These are phyloP conservation scores for Limanda limanda DNA, from an alignment of 2,113 vertebrate species.

Conservation along the genomic window DNA sequence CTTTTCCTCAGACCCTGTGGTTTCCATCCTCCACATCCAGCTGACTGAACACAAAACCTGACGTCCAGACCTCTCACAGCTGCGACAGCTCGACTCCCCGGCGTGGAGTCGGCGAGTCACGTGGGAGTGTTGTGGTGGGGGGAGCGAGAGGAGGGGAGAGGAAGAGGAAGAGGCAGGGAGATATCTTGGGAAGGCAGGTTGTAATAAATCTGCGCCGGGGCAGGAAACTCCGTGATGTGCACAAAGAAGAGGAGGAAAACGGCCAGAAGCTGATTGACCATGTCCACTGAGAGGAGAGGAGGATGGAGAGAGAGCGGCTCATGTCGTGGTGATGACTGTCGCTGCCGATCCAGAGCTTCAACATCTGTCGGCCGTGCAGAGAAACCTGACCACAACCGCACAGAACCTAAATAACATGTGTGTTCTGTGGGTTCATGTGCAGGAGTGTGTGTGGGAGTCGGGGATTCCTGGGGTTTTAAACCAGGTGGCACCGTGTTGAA, in stretches of 20 bases:
- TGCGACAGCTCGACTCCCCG: conserved; percentile 20
- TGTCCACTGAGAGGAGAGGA: conserved; percentile 23
- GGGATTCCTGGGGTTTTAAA: too few relatives aligned
- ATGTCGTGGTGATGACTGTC: conserved; percentile 14
- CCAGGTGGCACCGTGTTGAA: too few relatives aligned
- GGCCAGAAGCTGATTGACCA: conserved; percentile 66
- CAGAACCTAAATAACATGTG: background rate
- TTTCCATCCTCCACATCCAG: conserved; percentile 23
- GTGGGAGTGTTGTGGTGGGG: conserved; percentile 23
- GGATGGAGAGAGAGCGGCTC: conserved; percentile 11
- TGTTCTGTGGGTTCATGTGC: background rate
- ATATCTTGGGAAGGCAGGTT: conserved; percentile 62
- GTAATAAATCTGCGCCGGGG: conserved; percentile 28
- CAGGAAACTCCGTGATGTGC: conserved; percentile 35
- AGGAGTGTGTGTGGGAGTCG: background rate
- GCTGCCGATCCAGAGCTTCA: background rate
- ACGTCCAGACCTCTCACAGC: conserved; percentile 15
- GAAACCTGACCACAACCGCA: background rate
- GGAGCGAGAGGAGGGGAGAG: conserved; percentile 1
- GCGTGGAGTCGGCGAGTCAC: background rate
- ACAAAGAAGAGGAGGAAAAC: conserved; percentile 36
- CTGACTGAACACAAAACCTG: conserved; percentile 19
- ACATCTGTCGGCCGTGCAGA: conserved; percentile 5
- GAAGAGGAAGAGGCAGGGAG: conserved; percentile 8
- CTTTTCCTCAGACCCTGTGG: conserved; percentile 32